Evolutionary conservation across 1,140 invertebrate genomes (phyloP).

Genomic region (Thaumetopoea pityocampa): DNA sequence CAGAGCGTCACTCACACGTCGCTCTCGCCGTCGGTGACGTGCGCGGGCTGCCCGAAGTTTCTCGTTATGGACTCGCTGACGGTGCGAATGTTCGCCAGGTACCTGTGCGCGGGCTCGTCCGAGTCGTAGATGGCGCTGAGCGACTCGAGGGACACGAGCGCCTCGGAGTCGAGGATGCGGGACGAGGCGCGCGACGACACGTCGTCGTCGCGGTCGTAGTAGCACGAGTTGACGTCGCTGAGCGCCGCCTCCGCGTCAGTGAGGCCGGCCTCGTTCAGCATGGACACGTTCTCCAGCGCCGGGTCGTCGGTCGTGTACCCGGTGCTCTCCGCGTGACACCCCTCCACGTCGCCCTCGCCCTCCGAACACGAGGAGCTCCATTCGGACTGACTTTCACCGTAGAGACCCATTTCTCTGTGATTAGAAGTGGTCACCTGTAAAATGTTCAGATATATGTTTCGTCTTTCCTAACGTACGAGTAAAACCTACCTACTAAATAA

Average conservation of each 20-base stretch:
- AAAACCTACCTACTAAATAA: too few relatives aligned
- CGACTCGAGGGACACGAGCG: slow-evolving; percentile 85
- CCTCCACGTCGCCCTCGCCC: slow-evolving; percentile 65
- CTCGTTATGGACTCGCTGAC: slow-evolving; percentile 85
- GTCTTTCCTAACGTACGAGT: too few relatives aligned
- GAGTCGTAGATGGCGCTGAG: slow-evolving; percentile 90
- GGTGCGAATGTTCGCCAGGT: slow-evolving; percentile 85
- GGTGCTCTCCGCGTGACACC: slow-evolving; percentile 83
- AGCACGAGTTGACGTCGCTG: slow-evolving; percentile 91
- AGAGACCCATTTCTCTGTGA: slow-evolving; percentile 63
- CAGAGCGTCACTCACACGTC: slow-evolving; percentile 71
- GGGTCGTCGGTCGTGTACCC: slow-evolving; percentile 90
- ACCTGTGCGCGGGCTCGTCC: slow-evolving; percentile 85
- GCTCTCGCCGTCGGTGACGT: slow-evolving; percentile 80
- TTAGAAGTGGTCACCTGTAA: slow-evolving; percentile 50
- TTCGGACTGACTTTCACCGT: slow-evolving; percentile 83
- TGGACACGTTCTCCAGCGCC: slow-evolving; percentile 87
- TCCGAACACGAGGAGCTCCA: slow-evolving; percentile 81
- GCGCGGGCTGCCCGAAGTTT: slow-evolving; percentile 82
- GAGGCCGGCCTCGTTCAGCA: slow-evolving; percentile 89
- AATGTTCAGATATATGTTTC: not conserved
- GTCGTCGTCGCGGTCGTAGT: slow-evolving; percentile 86
- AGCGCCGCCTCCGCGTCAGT: slow-evolving; percentile 90
- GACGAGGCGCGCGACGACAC: slow-evolving; percentile 87
- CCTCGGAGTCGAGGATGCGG: slow-evolving; percentile 84